Evolutionary conservation across 2,888 invertebrate species (phyloP).

Genomic region (Cheilosia urbana): DNA sequence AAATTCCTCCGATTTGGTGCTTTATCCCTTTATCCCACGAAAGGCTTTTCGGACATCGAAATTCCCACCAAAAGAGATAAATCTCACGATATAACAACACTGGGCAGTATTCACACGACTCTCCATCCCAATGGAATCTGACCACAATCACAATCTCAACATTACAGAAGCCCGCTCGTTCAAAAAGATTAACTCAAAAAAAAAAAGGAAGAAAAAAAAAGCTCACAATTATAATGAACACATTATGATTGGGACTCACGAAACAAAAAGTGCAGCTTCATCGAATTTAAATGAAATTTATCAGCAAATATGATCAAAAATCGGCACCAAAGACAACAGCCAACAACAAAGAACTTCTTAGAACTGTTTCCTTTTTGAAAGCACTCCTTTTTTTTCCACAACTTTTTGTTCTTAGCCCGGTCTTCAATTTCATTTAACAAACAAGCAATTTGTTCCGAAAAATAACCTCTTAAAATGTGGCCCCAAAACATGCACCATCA

Average conservation of each 20-base stretch:
- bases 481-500: constrained; percentile 54
- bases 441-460: constrained; percentile 71
- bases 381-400: not conserved
- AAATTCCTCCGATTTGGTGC: too few relatives aligned
- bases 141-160: constrained; percentile 5
- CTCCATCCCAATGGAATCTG: not conserved
- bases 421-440: constrained; percentile 59
- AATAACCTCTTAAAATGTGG: constrained; percentile 49
- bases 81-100: too few relatives aligned
- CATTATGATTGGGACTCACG: not conserved
- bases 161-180: constrained; percentile 9
- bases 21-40: too few relatives aligned
- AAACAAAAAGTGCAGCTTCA: constrained; percentile 67
- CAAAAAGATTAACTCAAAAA: not conserved
- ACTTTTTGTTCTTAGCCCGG: constrained; percentile 29
- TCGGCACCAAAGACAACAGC: constrained; percentile 12
- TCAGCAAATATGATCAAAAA: constrained; percentile 70
- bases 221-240: not conserved
- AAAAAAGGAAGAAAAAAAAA: not conserved
- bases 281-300: constrained; percentile 70
- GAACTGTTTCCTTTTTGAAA: constrained; percentile 46
- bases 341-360: constrained; percentile 44
- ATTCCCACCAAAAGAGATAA: too few relatives aligned
- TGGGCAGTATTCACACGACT: not conserved
- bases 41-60: too few relatives aligned